Evolutionary conservation across 2,113 vertebrate species (phyloP), one percentile per base, ranked within the genome.

Genomic region (Nipponia nippon): DNA sequence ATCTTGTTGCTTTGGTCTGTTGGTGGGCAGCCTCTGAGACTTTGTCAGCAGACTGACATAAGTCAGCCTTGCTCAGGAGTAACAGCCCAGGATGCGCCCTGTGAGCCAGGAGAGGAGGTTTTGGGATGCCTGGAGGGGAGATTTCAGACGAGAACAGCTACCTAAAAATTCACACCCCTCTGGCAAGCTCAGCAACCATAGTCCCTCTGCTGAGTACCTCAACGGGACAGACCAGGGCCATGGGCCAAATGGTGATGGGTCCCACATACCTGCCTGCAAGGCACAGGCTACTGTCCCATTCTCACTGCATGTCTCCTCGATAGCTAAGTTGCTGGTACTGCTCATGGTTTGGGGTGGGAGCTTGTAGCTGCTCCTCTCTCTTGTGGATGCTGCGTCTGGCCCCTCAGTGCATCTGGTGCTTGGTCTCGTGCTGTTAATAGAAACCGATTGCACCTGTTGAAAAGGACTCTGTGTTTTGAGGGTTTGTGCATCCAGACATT

Each of bases 191-290:
- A 67, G 61, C 26, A 75, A 78, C 59, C 4, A 0, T 9, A 1
- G 1, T 63, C 14, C 11, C 23, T 47, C 2, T 42, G 53, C 70
- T 65, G 50, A 17, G 23, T 73, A 38, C 44, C 53, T 83, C 3
- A 0, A 26, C 3, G 10, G 73, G 61, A 82, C 29, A 75, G 38
- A 46, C n/a, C 19, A 79, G 53, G 25, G 40, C 56, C 20, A 7
- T 13, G 44, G 50, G 34, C 38, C 29, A 25, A 36, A 44, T 2
- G 13, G 44, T 0, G 0, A 42, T 52, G 40, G 23, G 36, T 82
- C 38, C 46, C 52, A 49, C 25, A 29, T 38, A 58, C 20, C 52
- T 59, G 3, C 26, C 30, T 69, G n/a, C 11, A 14, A 62, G 63
- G 73, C 52, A 11, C 0, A 72, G 72, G 49, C 61, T 84, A 53